Base-by-base conservation (phyloP, 2,797 vertebrate species). In the Anguilla pacifica region DNA sequence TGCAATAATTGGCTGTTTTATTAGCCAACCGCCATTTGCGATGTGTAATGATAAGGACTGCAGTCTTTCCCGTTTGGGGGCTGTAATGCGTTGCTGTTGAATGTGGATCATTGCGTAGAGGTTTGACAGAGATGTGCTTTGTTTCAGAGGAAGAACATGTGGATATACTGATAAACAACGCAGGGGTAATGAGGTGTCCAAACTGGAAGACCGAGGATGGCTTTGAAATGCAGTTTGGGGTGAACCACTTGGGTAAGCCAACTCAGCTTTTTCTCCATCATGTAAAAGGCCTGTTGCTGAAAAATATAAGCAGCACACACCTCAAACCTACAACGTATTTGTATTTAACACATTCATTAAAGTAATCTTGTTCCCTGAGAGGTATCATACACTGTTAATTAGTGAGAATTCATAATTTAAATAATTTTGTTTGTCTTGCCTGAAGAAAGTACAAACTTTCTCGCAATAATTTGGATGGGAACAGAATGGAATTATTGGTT, bases 201-300 rank as follows among this genome's bases (percentile, higher is more conserved):
- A 92, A 94, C 0, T 95, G 96, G 95, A 97, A 96, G 91, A 98
- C 97, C 0, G 96, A 97, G 85, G 97, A 98, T 0, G 96, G 97
- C 87, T 98, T 98, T 7, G 97, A 98, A 90, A 96, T 97, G 96
- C 97, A 98, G 94, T 94, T 98, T 74, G 97, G 97, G 2, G 97
- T 98, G 1, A 98, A 98, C 90, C 92, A 98, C 89, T 92, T 98
- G 87, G 97, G 97, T 98, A 91, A 93, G 93, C 79, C 51, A 35
- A n/a, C 35, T 25, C n/a, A 51, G 35, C 4, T 2, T 67, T 86
- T 72, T 46, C 1, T 28, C 43, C 51, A n/a, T n/a, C 55, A 22
- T 72, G 49, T 74, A 19, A 43, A 53, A 67, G 49, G 4, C 25
- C 5, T 46, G 25, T 61, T 17, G 28, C 72, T 74, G 72, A 2